Evolutionary conservation across 1,140 invertebrate species (phyloP).

Genomic region (Drosophila repletoides): DNA sequence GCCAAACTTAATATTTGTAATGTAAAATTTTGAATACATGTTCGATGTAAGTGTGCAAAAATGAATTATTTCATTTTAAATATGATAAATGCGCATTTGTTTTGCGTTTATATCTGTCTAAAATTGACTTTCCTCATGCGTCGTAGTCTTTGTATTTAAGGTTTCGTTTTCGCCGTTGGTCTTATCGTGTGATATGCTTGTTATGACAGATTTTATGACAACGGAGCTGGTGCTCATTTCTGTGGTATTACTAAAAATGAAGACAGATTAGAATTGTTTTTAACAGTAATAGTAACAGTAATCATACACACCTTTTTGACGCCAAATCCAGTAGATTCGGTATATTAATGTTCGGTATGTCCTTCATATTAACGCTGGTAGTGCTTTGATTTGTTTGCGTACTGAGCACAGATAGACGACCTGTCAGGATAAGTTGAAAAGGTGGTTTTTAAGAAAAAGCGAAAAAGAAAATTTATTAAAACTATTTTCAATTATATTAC

Average conservation of each 20-base stretch:
- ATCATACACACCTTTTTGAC: conserved; percentile 56
- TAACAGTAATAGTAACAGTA: neutral
- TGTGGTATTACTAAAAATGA: conserved; percentile 63
- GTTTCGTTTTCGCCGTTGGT: conserved; percentile 76
- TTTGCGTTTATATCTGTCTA: conserved; percentile 41
- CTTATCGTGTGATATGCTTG: conserved; percentile 78
- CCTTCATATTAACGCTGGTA: conserved; percentile 74
- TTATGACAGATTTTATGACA: conserved; percentile 81
- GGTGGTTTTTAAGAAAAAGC: neutral
- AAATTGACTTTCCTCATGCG: conserved; percentile 78
- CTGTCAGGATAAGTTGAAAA: conserved; percentile 35
- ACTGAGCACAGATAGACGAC: conserved; percentile 79
- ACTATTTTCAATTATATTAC: conserved; percentile 7
- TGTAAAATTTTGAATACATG: neutral
- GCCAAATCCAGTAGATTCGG: conserved; percentile 70
- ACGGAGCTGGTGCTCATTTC: conserved; percentile 79
- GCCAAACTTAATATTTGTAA: neutral
- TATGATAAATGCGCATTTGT: neutral
- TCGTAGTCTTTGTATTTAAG: conserved; percentile 59
- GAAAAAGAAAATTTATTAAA: neutral
- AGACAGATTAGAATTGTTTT: neutral
- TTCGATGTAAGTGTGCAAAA: neutral
- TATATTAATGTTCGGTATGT: conserved; percentile 74
- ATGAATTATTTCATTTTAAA: neutral
- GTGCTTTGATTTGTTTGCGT: conserved; percentile 78